Conservation (phyloP, 2,797 vertebrate genomes). For the Gambusia yucatana region DNA sequence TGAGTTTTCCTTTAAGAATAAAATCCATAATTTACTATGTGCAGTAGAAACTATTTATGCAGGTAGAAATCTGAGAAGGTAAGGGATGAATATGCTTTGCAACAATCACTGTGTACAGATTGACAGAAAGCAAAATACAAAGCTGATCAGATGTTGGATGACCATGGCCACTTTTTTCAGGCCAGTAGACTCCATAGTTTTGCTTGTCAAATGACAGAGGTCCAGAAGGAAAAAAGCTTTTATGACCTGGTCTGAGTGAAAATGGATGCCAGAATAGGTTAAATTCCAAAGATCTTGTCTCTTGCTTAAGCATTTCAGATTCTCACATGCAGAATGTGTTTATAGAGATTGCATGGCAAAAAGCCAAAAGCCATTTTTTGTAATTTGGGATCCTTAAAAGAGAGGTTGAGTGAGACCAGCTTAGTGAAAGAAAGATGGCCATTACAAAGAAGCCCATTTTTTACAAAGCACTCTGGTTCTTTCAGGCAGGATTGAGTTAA, state of each 20-base stretch:
- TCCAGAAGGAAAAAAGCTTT: not conserved
- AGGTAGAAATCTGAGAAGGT: not conserved
- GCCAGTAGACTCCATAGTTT: not conserved
- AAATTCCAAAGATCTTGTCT: not conserved
- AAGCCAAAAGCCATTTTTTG: not conserved
- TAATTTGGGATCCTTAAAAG: conserved; percentile 19
- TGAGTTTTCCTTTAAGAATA: not conserved
- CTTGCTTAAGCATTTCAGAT: not conserved
- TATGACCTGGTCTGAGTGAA: not conserved
- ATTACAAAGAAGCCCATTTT: conserved; percentile 62
- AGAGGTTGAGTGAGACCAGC: conserved; percentile 8
- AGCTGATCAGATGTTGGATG: not conserved
- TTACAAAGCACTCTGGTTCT: conserved; percentile 63
- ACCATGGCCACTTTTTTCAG: not conserved
- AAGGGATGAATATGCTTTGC: not conserved
- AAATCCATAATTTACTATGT: not conserved
- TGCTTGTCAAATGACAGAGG: not conserved
- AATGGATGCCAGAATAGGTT: not conserved
- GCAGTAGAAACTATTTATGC: not conserved
- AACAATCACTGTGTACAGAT: not conserved
- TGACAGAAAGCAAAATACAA: not conserved
- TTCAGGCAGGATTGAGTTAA: conserved; percentile 82
- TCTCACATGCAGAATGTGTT: not conserved
- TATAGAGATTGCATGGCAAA: not conserved
- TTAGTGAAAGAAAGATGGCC: conserved; percentile 38